These are phyloP conservation scores for Gandaritis pyraliata DNA, from an alignment of 2,888 invertebrate species.

Conservation along the genomic window DNA sequence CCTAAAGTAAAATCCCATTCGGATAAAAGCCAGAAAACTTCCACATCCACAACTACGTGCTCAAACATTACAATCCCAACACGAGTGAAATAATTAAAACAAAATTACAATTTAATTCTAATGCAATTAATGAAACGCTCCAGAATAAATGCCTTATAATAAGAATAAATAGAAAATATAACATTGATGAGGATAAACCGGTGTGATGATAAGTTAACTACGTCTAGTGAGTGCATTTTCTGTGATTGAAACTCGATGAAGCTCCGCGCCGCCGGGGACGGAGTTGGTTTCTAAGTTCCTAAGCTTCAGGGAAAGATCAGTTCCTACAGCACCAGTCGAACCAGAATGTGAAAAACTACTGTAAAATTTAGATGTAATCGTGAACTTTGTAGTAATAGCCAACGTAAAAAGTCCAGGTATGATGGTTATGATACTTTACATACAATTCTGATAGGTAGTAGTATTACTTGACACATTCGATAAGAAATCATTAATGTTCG, in stretches of 20 bases:
- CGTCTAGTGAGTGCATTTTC: neutral
- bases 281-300: neutral
- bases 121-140: neutral
- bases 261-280: neutral
- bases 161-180: too few species aligned
- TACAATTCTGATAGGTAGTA: too few species aligned
- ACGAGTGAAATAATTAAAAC: slow-evolving; percentile 20
- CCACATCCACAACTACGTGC: slow-evolving; percentile 7
- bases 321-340: neutral
- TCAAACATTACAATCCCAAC: slow-evolving; percentile 17
- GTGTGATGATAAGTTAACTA: neutral
- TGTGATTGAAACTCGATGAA: neutral
- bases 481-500: neutral
- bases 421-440: too few species aligned
- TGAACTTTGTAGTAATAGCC: too few species aligned
- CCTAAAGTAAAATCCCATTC: neutral
- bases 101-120: slow-evolving; percentile 31
- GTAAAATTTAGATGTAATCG: too few species aligned
- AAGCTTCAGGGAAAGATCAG: neutral
- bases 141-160: too few species aligned
- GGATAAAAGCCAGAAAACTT: neutral
- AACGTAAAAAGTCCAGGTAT: too few species aligned
- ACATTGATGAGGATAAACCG: too few species aligned
- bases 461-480: neutral
- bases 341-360: too few species aligned